Percentiles rank a stretch among this genome's conserved stretches.
Conservation (phyloP, 2,888 invertebrate genomes). For the Coleophora flavipennella region DNA sequence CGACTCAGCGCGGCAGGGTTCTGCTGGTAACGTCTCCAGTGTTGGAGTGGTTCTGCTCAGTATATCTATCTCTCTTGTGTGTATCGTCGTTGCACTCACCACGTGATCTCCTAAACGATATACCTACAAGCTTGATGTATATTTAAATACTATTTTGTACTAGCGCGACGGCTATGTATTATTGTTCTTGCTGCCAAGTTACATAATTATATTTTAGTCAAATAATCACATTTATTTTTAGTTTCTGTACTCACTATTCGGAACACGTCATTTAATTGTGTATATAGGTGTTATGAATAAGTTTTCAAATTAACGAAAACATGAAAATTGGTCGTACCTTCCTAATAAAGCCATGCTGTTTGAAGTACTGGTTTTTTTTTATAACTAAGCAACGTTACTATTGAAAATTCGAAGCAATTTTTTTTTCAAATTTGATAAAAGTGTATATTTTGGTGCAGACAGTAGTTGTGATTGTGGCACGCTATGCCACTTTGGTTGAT, state of each 20-base stretch:
- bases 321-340: too few species aligned
- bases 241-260: slow-evolving; percentile 19
- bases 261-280: slow-evolving; percentile 14
- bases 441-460: too few species aligned
- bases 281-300: slow-evolving; percentile 7
- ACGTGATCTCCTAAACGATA: slow-evolving; percentile 29
- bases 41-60: slow-evolving; percentile 26
- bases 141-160: slow-evolving; percentile 20
- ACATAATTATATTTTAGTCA: slow-evolving; percentile 15
- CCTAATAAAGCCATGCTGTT: too few species aligned
- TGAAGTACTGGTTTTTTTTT: slow-evolving; percentile 1
- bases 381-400: too few species aligned
- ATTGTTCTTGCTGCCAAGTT: slow-evolving; percentile 37
- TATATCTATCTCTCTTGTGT: slow-evolving; percentile 27
- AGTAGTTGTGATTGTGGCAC: too few species aligned
- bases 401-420: too few species aligned
- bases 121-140: slow-evolving; percentile 21
- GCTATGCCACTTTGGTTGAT: too few species aligned
- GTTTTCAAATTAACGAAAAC: too few species aligned
- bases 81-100: slow-evolving; percentile 33
- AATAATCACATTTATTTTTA: slow-evolving; percentile 38
- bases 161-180: slow-evolving; percentile 30
- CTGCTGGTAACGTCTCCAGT: too few species aligned
- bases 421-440: too few species aligned
- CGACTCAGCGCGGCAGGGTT: too few species aligned